Base-by-base conservation (phyloP, 2,797 vertebrate genomes). In the Neosalanx taihuensis region DNA sequence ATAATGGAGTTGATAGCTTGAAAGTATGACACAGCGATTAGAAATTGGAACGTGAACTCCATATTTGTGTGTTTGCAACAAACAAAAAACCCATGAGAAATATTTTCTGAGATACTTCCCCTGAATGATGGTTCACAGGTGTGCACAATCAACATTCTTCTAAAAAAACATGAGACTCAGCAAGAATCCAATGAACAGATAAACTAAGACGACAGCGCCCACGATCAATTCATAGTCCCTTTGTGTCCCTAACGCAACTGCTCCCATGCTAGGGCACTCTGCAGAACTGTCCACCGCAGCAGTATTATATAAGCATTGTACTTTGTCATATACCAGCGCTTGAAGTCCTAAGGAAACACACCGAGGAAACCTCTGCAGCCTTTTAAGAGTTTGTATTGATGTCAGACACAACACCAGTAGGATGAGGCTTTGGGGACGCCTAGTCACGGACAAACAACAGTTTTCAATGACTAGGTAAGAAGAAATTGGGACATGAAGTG, bases 381-480 rank as follows among this genome's bases (percentile, higher is more conserved):
- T 26, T 26, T 13, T 56, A 4, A 29, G 17, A 2, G 33, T 31
- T 17, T 15, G n/a, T 80, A 73, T 65, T 41, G 23, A 33, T 61
- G 7, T 35, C 10, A 64, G 20, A 53, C 18, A 23, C 23, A 7
- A 60, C 18, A 56, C 26, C 63, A 61, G 60, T 33, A 70, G 7
- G 41, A 29, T 18, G 12, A 5, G 56, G 3, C 15, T 29, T 41
- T 3, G 51, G 41, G 74, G 64, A 63, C 64, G 53, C 33, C 18
- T 29, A 29, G 20, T 13, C 29, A 72, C 31, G 29, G 53, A 64
- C 41, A 76, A 63, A 76, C 58, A 67, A 49, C 4, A 18, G 37
- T 30, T 63, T 53, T 29, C 37, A 72, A 72, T 31, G 70, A 58
- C 56, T 76, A 83, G 65, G 71, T 64, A 76, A 86, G 82, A 84